Evolutionary conservation across 2,797 vertebrate genomes (phyloP).

Genomic region (Anomalospiza imberbis): DNA sequence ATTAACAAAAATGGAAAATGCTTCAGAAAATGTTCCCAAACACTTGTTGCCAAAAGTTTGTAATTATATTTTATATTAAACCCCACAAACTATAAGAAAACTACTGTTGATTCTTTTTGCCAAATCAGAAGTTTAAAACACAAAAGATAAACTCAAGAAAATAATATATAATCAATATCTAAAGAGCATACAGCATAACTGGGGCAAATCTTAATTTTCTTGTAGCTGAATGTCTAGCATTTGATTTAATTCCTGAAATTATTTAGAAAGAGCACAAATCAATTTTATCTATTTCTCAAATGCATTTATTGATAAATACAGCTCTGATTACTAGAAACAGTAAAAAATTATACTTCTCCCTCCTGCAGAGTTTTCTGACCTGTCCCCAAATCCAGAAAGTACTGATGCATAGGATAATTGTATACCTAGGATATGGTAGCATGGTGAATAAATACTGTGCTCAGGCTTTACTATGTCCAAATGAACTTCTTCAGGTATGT

Average conservation of each 20-base stretch:
- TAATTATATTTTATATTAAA: neutral
- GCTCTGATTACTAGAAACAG: neutral
- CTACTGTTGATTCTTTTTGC: neutral
- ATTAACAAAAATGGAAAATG: neutral
- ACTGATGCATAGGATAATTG: conserved; percentile 62
- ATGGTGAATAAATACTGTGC: conserved; percentile 83
- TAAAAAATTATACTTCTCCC: neutral
- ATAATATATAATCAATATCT: neutral
- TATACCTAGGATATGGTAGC: conserved; percentile 84
- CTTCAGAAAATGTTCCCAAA: neutral
- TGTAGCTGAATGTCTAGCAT: neutral
- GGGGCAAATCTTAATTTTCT: neutral
- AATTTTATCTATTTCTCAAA: neutral
- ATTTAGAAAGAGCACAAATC: neutral
- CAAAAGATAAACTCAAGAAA: neutral
- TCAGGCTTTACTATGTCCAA: conserved; percentile 71
- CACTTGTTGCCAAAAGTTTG: neutral
- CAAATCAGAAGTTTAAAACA: neutral
- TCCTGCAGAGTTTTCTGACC: conserved; percentile 74
- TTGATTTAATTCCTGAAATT: neutral
- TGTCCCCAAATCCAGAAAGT: conserved; percentile 39
- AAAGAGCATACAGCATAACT: neutral
- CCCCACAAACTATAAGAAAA: neutral
- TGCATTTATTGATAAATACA: neutral
- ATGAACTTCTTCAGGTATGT: conserved; percentile 80